Evolutionary conservation across 2,888 invertebrate species (phyloP), one percentile per base, ranked within the genome.

Genomic region (Eucriotettix oculatus): DNA sequence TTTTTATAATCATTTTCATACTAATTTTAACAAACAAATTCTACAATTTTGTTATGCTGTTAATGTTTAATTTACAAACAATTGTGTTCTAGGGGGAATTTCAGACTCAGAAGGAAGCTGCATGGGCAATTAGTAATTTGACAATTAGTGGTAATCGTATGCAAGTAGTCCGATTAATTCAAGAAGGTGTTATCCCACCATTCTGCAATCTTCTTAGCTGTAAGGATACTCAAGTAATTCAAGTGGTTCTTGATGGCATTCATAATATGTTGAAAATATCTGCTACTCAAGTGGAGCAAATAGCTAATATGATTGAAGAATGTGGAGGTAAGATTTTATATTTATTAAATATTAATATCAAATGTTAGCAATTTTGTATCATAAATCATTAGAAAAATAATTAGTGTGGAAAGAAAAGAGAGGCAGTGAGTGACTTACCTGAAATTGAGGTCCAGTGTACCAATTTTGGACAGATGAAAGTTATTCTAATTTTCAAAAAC

Each of bases 101-200:
- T 79, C 95, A 96, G 78, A 98, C 97, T n/a, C 96, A 98, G 76
- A 98, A 98, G 74, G 99, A 99, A 76, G 99, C 99, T 0, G 98
- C 98, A 0, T 99, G 99, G 99, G 98, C 98, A 10, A 94, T 99
- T 63, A 95, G 94, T 73, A 99, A 99, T 79, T 82, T 99, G 67
- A 98, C 98, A 68, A 96, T 99, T 71, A 95, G 95, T 68, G 99
- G 99, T 48, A 90, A 88, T 68, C 86, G 87, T 71, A 90, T 94
- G 63, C 99, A 99, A 75, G 90, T 92, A 16, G 85, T 87, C 17
- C 84, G 86, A 66, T 81, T 98, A 69, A 91, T 98, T 67, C 80
- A 84, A 68, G 86, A 89, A 69, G 93, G 94, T 17, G 97, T 97
- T 42, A 91, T 99, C 67, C 87, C 88, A 42, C 98, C 98, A 9